phyloP scores from a whole-genome alignment of 2,888 invertebrate genomes.

The Agapetus fuscipes region DNA sequence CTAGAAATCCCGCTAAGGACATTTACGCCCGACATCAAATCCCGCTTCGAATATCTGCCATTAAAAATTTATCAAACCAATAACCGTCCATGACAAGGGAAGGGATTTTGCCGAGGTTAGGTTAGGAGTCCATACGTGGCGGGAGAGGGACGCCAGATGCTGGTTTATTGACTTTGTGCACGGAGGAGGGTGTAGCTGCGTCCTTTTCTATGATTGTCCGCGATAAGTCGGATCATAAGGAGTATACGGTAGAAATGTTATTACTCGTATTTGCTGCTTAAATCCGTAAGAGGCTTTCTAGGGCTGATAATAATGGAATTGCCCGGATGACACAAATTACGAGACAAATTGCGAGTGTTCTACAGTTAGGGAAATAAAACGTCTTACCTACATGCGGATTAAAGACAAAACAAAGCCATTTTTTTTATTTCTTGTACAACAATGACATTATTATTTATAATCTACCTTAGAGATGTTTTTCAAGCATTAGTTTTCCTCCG shows the following conservation, averaged over 20 bases:
- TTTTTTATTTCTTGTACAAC: no score
- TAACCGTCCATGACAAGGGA: conserved; percentile 20
- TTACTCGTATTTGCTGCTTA: conserved; percentile 9
- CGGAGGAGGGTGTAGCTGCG: no score
- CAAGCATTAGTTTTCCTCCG: no score
- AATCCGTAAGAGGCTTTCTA: conserved; percentile 8
- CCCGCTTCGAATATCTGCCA: conserved; percentile 20
- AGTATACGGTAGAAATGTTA: conserved; percentile 16
- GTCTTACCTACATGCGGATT: no score
- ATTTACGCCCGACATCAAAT: conserved; percentile 21
- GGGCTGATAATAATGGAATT: conserved; percentile 1
- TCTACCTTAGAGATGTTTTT: no score
- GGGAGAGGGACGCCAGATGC: no score
- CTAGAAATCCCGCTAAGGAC: conserved; percentile 9
- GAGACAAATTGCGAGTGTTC: no score
- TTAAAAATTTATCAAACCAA: conserved; percentile 22
- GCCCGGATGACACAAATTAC: background rate
- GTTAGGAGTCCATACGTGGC: no score
- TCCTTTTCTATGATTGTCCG: conserved; percentile 16
- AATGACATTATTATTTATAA: no score
- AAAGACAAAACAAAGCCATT: no score
- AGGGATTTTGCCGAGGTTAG: conserved; percentile 17
- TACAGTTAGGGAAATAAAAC: no score
- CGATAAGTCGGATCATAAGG: conserved; percentile 17
- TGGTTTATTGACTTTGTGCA: no score